These are phyloP conservation scores for Poicephalus gulielmi DNA, from an alignment of 2,113 vertebrate genomes.

Conservation along the genomic window DNA sequence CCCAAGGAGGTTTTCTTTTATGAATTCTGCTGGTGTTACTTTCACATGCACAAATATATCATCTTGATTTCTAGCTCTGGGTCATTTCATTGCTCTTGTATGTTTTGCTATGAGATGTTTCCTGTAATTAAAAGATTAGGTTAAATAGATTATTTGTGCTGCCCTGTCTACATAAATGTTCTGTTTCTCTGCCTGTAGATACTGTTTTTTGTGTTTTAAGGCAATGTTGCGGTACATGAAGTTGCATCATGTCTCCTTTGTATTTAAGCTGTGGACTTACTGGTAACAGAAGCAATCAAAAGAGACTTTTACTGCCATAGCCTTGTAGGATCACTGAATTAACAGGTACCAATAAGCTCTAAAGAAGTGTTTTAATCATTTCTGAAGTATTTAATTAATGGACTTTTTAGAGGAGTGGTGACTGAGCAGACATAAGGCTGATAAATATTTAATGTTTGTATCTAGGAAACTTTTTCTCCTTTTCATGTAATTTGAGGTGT, in stretches of 20 bases:
- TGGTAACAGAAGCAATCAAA: constrained; percentile 40
- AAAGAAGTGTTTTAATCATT: constrained; percentile 45
- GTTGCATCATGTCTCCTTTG: constrained; percentile 43
- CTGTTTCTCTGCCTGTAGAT: constrained; percentile 31
- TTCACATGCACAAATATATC: constrained; percentile 43
- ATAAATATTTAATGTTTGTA: constrained; percentile 54
- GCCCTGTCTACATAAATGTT: constrained; percentile 47
- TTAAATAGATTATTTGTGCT: constrained; percentile 63
- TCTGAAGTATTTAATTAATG: constrained; percentile 63
- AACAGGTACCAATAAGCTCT: constrained; percentile 65
- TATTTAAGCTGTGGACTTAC: constrained; percentile 51
- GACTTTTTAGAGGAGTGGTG: constrained; percentile 18
- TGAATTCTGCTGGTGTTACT: constrained; percentile 66
- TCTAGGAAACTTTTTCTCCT: constrained; percentile 29
- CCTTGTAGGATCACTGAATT: constrained; percentile 50
- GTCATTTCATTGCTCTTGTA: constrained; percentile 62
- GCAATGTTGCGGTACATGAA: constrained; percentile 4
- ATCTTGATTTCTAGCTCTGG: constrained; percentile 58
- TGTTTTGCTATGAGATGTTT: constrained; percentile 59
- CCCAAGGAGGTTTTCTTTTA: constrained; percentile 62
- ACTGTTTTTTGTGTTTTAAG: constrained; percentile 55
- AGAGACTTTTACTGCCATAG: constrained; percentile 7
- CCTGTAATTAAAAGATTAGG: constrained; percentile 62
- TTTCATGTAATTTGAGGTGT: constrained; percentile 49
- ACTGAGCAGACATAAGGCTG: constrained; percentile 47